These are phyloP conservation scores for Dryocosmus kuriphilus DNA, from an alignment of 2,888 invertebrate genomes.

Conservation along the genomic window DNA sequence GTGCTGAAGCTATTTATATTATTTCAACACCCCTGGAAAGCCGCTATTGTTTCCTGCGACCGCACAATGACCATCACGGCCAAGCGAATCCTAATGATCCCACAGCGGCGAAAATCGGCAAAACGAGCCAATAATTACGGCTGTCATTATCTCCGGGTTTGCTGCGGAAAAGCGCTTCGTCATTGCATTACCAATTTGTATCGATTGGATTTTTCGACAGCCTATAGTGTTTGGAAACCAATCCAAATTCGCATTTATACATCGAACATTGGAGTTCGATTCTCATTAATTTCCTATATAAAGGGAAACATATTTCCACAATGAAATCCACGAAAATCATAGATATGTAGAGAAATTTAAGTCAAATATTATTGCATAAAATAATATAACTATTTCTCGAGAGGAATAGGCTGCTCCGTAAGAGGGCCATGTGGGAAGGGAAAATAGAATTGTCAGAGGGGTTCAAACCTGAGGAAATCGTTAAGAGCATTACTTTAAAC, in stretches of 20 bases:
- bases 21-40: constrained; percentile 65
- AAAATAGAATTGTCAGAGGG: no score
- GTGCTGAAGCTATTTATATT: constrained; percentile 67
- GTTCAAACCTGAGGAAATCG: no score
- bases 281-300: background rate
- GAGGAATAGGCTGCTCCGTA: no score
- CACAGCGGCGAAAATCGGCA: constrained; percentile 59
- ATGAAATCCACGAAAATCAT: background rate
- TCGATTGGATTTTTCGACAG: constrained; percentile 64
- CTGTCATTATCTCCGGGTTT: constrained; percentile 66
- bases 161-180: constrained; percentile 66
- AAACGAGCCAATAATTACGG: constrained; percentile 70
- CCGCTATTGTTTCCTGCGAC: constrained; percentile 66
- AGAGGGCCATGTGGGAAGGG: no score
- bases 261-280: background rate
- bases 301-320: background rate
- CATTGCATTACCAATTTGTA: constrained; percentile 73
- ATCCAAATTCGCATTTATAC: background rate
- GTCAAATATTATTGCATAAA: background rate
- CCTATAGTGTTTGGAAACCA: background rate
- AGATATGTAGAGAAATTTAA: background rate
- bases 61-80: constrained; percentile 51
- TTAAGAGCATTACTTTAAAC: no score
- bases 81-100: constrained; percentile 62
- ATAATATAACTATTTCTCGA: no score